Evolutionary conservation across 2,888 invertebrate species (phyloP), one percentile per base, ranked within the genome.

Genomic region (Microdon myrmicae): DNA sequence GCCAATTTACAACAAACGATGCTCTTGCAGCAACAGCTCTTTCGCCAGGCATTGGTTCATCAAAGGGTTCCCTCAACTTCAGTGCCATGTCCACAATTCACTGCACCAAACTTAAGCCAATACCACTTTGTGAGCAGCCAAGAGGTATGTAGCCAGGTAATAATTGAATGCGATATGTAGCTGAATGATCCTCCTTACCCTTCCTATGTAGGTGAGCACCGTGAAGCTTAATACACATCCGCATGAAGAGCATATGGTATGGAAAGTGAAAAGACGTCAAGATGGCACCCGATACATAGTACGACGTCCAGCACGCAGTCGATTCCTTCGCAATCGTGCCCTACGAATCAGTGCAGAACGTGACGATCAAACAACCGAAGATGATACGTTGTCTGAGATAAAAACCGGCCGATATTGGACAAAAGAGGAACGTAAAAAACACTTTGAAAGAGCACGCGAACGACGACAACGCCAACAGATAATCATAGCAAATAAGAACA

Each of bases 281-380:
- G 90, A 90, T 71, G 90, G 90, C 3, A 86, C 87, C 0, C 82
- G 90, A 31, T 91, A 91, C 73, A 89, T 91, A 67, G 88, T 90
- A 0, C 82, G 88, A 29, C 79, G 90, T 20, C 89, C 90, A 1
- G 84, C 88, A 0, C 81, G 88, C 34, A 88, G 83, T 74, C 82
- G 86, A 48, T 79, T 89, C 13, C 78, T 89, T 37, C 85, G 86
- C 68, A 88, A 89, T 69, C 79, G 89, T 29, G 88, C 87, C 2
- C 81, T 86, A 53, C 85, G 85, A 71, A 82, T 89, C 58, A 83
- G 83, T 19, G 86, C 87, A 69, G 88, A 90, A 72, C 80, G 90
- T 9, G 79, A 82, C 29, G 77, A 78, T 8, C 82, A 87, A 45
- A 87, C 87, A 1, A 89, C 89, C 0, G 90, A 91, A 73, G 90